phyloP scores from a whole-genome alignment of 2,888 invertebrate species.

The Pseudoips prasinana region DNA sequence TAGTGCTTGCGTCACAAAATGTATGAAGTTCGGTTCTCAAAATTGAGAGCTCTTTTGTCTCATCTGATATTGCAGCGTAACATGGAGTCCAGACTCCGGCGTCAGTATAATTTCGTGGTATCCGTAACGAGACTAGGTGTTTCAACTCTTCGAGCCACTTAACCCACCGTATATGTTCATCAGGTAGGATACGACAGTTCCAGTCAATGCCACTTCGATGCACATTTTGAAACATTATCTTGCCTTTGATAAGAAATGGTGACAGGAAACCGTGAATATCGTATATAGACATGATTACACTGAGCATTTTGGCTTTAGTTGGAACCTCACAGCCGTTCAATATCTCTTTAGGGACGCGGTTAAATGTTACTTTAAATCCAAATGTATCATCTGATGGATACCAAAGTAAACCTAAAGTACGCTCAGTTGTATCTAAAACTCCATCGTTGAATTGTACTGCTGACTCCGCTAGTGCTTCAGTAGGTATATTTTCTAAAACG shows the following conservation, averaged over 20 bases:
- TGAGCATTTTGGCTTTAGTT: neutral
- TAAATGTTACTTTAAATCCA: slow-evolving; percentile 17
- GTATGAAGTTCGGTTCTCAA: too few species aligned
- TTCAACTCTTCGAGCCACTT: neutral
- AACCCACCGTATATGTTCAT: neutral
- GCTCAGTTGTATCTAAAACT: neutral
- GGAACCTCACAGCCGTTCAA: slow-evolving; percentile 2
- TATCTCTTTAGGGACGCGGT: slow-evolving; percentile 12
- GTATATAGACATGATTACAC: slow-evolving; percentile 23
- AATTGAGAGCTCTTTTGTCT: too few species aligned
- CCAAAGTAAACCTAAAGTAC: slow-evolving; percentile 24
- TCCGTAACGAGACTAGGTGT: neutral
- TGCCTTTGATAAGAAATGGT: slow-evolving; percentile 23
- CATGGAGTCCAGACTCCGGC: neutral
- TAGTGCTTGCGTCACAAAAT: neutral
- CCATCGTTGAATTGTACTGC: neutral
- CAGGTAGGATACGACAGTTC: slow-evolving; percentile 3
- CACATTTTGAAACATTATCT: slow-evolving; percentile 21
- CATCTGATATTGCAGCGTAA: neutral
- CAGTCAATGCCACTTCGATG: slow-evolving; percentile 12
- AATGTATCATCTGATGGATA: slow-evolving; percentile 11
- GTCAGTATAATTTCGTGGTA: neutral
- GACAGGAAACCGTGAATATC: slow-evolving; percentile 19
- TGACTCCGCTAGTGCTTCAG: neutral
- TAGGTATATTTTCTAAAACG: neutral